Evolutionary conservation across 2,797 vertebrate species (phyloP).

Genomic region (Tarsius wallacei): DNA sequence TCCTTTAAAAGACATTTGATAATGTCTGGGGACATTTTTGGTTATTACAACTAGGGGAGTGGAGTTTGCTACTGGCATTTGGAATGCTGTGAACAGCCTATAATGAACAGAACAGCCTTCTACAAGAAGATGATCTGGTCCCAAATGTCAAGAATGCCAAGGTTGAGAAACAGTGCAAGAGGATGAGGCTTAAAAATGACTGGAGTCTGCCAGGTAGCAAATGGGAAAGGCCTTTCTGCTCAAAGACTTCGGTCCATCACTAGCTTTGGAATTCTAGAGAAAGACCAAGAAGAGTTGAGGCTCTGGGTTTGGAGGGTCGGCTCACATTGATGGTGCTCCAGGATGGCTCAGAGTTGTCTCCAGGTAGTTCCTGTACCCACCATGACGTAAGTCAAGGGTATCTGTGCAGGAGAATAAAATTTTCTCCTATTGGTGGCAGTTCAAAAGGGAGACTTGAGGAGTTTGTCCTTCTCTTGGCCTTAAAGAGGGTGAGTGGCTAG

Average conservation of each 20-base stretch:
- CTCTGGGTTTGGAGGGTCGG: neutral
- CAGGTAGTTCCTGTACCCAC: neutral
- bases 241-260: neutral
- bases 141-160: neutral
- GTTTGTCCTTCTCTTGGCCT: neutral
- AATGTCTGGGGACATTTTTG: constrained; percentile 25
- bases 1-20: neutral
- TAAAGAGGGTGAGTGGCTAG: neutral
- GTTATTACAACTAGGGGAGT: neutral
- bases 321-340: neutral
- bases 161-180: neutral
- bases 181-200: neutral
- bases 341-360: neutral
- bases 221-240: neutral
- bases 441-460: neutral
- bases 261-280: neutral
- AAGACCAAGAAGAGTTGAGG: neutral
- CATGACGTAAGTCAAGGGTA: neutral
- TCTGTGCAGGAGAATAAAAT: neutral
- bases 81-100: neutral
- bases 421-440: neutral
- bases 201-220: neutral
- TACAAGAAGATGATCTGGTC: neutral
- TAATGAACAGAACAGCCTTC: neutral
- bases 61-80: neutral